phyloP scores from a whole-genome alignment of 2,113 vertebrate species.

The Felis chaus region DNA sequence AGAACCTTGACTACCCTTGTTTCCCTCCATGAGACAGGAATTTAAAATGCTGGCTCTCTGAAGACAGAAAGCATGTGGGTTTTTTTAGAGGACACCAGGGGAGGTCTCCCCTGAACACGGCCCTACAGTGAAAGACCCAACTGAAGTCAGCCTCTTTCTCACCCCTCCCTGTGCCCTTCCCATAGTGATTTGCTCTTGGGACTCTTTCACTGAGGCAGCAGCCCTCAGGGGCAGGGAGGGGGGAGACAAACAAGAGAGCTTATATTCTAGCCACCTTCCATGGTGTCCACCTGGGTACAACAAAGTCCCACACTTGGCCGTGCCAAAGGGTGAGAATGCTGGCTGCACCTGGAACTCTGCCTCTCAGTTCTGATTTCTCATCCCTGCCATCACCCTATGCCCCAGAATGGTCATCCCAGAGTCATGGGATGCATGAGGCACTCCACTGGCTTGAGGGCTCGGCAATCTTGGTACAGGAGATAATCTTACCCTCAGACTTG shows the following conservation, averaged over 20 bases:
- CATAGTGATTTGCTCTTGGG: not conserved
- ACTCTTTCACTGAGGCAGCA: not conserved
- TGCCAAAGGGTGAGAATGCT: not conserved
- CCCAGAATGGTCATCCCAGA: not conserved
- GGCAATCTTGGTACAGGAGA: not conserved
- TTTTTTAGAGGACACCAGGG: not conserved
- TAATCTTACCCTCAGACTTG: not conserved
- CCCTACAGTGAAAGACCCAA: not conserved
- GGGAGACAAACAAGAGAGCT: not conserved
- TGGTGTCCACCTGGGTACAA: not conserved
- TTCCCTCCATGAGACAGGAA: not conserved
- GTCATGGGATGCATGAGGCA: not conserved
- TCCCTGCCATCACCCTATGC: not conserved
- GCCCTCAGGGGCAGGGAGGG: not conserved
- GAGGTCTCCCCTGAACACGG: not conserved
- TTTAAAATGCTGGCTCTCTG: not conserved
- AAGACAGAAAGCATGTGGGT: not conserved
- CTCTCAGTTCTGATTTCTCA: not conserved
- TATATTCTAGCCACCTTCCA: not conserved
- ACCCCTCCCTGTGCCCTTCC: not conserved
- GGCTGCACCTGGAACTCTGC: not conserved
- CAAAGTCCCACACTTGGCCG: not conserved
- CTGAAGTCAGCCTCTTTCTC: not conserved
- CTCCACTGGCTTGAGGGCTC: not conserved
- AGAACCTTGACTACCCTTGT: not conserved